Percentiles rank a stretch among this genome's conserved stretches.
Conservation (phyloP, 2,113 vertebrate species). For the Cettia cetti region DNA sequence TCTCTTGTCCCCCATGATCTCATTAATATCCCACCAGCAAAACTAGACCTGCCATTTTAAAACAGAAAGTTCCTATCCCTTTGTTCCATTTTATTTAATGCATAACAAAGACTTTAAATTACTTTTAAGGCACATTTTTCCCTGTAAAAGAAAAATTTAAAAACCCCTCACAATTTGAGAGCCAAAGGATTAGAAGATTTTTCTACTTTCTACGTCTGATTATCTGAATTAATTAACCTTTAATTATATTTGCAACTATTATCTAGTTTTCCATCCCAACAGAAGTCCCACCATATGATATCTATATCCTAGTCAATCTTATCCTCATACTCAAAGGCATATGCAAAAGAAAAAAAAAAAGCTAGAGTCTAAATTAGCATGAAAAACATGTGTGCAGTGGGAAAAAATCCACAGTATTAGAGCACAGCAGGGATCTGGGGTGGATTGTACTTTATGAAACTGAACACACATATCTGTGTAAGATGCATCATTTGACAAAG, state of each 20-base stretch:
- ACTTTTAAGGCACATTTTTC: background rate
- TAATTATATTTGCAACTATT: conserved; percentile 19
- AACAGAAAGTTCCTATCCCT: background rate
- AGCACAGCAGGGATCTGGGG: background rate
- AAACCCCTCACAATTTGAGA: background rate
- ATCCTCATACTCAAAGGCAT: background rate
- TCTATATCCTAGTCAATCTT: background rate
- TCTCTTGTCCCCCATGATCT: background rate
- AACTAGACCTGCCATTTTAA: background rate
- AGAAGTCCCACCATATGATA: conserved; percentile 48
- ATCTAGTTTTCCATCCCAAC: background rate
- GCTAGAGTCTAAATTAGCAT: background rate
- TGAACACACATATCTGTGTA: background rate
- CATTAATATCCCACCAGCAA: background rate
- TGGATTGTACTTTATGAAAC: background rate
- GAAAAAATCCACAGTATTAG: background rate
- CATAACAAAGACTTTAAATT: background rate
- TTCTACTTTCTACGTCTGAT: background rate
- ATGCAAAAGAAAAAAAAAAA: background rate
- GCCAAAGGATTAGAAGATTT: background rate
- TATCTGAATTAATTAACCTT: conserved; percentile 51
- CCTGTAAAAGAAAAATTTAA: background rate
- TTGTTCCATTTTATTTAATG: background rate
- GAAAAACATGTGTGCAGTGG: background rate
- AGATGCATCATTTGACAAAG: background rate